These are phyloP conservation scores for Brachionus calyciflorus DNA, from an alignment of 1,140 invertebrate genomes.

Conservation along the genomic window DNA sequence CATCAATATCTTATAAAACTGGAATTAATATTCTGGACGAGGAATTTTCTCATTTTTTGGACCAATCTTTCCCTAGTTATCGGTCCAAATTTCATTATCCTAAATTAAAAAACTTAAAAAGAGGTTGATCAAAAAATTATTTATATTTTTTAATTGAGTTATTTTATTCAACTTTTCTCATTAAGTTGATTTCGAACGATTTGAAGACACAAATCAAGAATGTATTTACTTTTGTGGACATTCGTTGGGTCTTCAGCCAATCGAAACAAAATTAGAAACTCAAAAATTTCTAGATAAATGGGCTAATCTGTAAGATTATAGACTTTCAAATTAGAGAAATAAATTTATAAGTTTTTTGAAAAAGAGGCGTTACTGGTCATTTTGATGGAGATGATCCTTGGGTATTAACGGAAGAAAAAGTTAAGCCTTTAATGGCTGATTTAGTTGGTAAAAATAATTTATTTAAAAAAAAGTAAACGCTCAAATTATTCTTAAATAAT, in stretches of 20 bases:
- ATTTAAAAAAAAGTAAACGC: too few relatives aligned
- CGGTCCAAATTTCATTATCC: constrained; percentile 9
- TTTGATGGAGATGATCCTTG: constrained; percentile 61
- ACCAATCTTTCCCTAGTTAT: neutral
- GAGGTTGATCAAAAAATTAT: neutral
- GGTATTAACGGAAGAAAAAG: constrained; percentile 61
- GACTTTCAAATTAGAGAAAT: constrained; percentile 52
- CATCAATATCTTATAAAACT: neutral
- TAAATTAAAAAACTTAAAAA: neutral
- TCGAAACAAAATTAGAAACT: constrained; percentile 55
- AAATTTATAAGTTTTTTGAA: constrained; percentile 49
- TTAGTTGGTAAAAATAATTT: constrained; percentile 58
- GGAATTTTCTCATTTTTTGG: neutral
- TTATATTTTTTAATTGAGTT: neutral
- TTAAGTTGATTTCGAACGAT: neutral
- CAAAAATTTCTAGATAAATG: constrained; percentile 61
- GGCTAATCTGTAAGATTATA: constrained; percentile 53
- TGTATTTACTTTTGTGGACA: constrained; percentile 66
- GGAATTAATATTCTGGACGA: neutral
- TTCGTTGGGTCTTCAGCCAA: constrained; percentile 64
- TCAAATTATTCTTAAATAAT: constrained; percentile 52
- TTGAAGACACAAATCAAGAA: constrained; percentile 50
- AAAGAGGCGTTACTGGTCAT: constrained; percentile 63
- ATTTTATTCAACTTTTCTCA: neutral
- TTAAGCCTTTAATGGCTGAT: constrained; percentile 60